phyloP scores from a whole-genome alignment of 2,113 vertebrate genomes.

The Neodontobutis hainanensis region DNA sequence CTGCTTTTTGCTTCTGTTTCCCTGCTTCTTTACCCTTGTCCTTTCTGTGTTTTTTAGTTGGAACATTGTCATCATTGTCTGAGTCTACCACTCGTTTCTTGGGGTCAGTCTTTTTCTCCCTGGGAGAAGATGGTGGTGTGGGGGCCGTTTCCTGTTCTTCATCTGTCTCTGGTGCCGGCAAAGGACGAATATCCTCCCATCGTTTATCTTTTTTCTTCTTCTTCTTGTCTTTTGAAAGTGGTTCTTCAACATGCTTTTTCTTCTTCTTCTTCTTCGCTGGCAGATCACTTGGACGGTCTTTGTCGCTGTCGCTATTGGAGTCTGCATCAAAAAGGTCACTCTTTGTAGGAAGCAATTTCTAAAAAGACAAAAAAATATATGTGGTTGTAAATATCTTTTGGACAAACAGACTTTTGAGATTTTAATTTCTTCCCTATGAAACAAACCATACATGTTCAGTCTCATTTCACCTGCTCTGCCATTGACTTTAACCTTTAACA shows the following conservation, averaged over 20 bases:
- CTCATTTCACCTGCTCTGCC: too few species aligned
- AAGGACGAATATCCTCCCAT: slow-evolving; percentile 84
- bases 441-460: too few species aligned
- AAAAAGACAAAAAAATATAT: not conserved
- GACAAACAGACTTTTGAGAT: too few species aligned
- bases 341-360: slow-evolving; percentile 84
- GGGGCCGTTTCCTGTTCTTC: slow-evolving; percentile 74
- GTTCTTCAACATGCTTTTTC: slow-evolving; percentile 78
- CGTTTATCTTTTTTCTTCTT: slow-evolving; percentile 78
- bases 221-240: slow-evolving; percentile 77
- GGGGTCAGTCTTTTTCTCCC: slow-evolving; percentile 80
- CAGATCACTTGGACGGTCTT: slow-evolving; percentile 79
- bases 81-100: slow-evolving; percentile 75
- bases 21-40: slow-evolving; percentile 84
- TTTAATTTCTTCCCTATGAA: too few species aligned
- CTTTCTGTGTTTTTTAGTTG: slow-evolving; percentile 88
- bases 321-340: slow-evolving; percentile 91
- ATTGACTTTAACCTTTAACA: too few species aligned
- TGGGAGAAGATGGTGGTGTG: slow-evolving; percentile 72
- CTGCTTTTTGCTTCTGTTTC: slow-evolving; percentile 77
- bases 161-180: slow-evolving; percentile 85
- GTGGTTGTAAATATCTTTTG: too few species aligned
- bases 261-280: slow-evolving; percentile 85
- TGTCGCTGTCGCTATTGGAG: slow-evolving; percentile 87
- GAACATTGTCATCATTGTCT: slow-evolving; percentile 83